Evolutionary conservation across 2,888 invertebrate species (phyloP).

Genomic region (Rosalia funebris): DNA sequence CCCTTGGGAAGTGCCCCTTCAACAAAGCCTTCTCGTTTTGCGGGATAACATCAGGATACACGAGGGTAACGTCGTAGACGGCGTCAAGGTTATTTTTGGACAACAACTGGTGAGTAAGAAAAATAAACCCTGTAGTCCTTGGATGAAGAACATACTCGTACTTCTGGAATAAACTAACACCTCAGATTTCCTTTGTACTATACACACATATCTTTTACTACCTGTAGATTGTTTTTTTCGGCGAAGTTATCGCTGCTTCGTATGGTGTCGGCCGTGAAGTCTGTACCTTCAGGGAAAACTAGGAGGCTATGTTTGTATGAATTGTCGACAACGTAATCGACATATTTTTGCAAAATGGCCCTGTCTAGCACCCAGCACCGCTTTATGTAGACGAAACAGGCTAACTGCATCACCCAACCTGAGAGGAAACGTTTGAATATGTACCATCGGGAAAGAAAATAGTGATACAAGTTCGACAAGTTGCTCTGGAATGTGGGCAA

Average conservation of each 20-base stretch:
- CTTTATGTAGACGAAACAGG: constrained; percentile 85
- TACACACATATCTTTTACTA: constrained; percentile 48
- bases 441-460: too few species aligned
- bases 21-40: constrained; percentile 80
- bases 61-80: constrained; percentile 88
- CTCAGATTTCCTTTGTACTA: background rate
- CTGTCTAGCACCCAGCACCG: constrained; percentile 84
- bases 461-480: too few species aligned
- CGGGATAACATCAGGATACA: constrained; percentile 79
- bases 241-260: constrained; percentile 79
- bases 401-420: constrained; percentile 91
- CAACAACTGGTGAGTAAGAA: constrained; percentile 68
- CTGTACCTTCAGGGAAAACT: constrained; percentile 91
- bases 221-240: constrained; percentile 72
- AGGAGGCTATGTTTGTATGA: constrained; percentile 76
- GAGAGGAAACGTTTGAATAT: too few species aligned
- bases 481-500: too few species aligned
- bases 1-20: constrained; percentile 76
- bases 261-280: constrained; percentile 77
- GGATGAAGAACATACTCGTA: constrained; percentile 88
- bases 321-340: constrained; percentile 78
- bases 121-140: constrained; percentile 82
- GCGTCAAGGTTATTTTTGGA: constrained; percentile 74
- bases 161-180: constrained; percentile 51
- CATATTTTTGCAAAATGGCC: constrained; percentile 71